Base-by-base conservation (phyloP, 2,888 invertebrate genomes). In the Sphaeridia pumilis region DNA sequence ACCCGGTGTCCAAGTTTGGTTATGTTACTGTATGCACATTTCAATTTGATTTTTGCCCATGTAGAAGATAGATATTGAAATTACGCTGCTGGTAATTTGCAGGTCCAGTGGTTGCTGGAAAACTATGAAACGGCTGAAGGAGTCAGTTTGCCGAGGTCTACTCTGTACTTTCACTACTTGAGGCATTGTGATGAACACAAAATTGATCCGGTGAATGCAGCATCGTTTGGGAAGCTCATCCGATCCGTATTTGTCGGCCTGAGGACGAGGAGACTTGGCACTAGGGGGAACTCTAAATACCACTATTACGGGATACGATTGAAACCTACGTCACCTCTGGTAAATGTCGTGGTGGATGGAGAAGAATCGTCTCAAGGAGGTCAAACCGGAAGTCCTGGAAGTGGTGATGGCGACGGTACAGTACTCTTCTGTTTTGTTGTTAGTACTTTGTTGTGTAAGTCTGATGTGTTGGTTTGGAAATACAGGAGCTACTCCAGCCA, bases 251-350 rank as follows among this genome's bases (percentile, higher is more conserved):
- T 99, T 76, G 78, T 94, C 64, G 97, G 97, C 20, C 77, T 98
- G 66, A 77, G 94, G 59, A 98, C 98, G 17, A 75, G 93, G 64
- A 79, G 98, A 52, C 77, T 98, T 43, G 98, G 98, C 59, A 98
- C 56, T 25, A 20, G 56, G 3, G 56, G 56, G 20, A 56, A 56
- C 50, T 56, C 56, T 10, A 56, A 56, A 24, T 98, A 98, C 71
- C 98, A 98, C 75, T 98, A 98, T 74, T 97, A 98, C 75, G 98
- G 98, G n/a, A 97, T 98, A 63, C 79, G 97, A 31, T 87, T 95
- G 52, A 95, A 95, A 72, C 87, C 88, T 0, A 83, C 80, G 53
- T 89, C 89, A 2, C 76, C 81, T 7, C 70, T 89, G 58, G 79
- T 78, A 65, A 76, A 77, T 58, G 70, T 80, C 59, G 60, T 60